Evolutionary conservation across 2,888 invertebrate species (phyloP).

Genomic region (Loripinus fragilis): DNA sequence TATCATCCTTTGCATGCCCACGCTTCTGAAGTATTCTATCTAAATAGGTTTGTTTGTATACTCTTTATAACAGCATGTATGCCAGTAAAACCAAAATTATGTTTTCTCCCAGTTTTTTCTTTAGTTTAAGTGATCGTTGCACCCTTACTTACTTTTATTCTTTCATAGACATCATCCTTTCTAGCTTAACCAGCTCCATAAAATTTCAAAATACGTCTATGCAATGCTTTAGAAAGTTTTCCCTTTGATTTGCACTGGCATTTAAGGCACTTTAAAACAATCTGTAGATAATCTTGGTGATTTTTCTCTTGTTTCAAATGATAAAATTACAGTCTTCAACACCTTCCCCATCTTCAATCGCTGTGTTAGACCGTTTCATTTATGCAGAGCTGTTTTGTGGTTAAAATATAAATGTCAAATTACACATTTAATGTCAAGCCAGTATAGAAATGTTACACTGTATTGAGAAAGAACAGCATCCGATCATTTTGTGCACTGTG

Average conservation of each 20-base stretch:
- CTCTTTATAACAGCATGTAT: neutral
- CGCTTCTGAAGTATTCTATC: constrained; percentile 2
- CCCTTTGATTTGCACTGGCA: constrained; percentile 4
- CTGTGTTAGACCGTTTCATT: neutral
- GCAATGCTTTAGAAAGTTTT: constrained; percentile 13
- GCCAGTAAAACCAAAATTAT: constrained; percentile 10
- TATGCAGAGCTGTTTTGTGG: too few species aligned
- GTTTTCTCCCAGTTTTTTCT: neutral
- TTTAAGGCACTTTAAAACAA: neutral
- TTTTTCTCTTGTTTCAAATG: neutral
- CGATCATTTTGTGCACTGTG: too few species aligned
- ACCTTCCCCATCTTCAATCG: constrained; percentile 1
- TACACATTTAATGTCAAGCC: too few species aligned
- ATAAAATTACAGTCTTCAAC: neutral
- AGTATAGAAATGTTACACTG: too few species aligned
- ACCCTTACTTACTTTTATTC: neutral
- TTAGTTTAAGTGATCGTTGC: neutral
- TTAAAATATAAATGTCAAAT: too few species aligned
- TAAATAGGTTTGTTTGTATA: neutral
- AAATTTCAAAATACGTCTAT: neutral
- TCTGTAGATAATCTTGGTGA: constrained; percentile 7
- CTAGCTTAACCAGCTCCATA: neutral
- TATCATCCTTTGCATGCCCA: neutral
- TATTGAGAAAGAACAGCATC: too few species aligned
- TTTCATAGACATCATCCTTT: constrained; percentile 1